Conservation (phyloP, 2,113 vertebrate species). For the Meles meles region DNA sequence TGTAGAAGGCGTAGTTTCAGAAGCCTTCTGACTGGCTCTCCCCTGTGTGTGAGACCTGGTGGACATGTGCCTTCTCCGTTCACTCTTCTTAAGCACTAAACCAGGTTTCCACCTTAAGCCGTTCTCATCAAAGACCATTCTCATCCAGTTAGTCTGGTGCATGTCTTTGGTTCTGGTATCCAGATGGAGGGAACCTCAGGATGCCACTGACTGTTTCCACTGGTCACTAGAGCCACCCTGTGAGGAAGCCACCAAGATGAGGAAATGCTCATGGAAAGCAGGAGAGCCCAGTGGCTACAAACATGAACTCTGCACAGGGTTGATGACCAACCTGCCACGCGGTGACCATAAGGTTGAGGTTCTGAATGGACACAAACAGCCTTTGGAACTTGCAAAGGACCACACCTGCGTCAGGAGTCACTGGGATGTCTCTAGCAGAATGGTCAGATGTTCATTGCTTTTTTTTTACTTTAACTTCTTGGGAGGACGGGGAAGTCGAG, state of each 20-base stretch:
- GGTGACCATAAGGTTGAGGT: background rate
- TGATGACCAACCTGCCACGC: too few species aligned
- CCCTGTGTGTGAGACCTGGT: background rate
- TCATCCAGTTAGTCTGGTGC: background rate
- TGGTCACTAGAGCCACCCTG: background rate
- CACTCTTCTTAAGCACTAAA: background rate
- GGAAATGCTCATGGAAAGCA: background rate
- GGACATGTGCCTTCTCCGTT: background rate
- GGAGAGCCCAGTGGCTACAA: background rate
- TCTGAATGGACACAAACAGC: too few species aligned
- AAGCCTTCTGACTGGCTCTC: background rate
- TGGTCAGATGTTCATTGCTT: background rate
- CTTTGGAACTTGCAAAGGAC: background rate
- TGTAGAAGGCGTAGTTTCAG: fast-evolving
- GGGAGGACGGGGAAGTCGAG: background rate
- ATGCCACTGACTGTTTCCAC: background rate
- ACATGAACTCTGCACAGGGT: background rate
- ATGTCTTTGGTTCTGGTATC: background rate
- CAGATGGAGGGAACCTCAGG: too few species aligned
- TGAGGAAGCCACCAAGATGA: background rate
- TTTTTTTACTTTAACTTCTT: background rate
- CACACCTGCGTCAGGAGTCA: too few species aligned
- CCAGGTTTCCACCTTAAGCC: background rate
- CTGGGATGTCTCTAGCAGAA: background rate
- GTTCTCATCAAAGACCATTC: background rate